Evolutionary conservation across 1,140 invertebrate genomes (phyloP).

Genomic region (Drosophila sp.): DNA sequence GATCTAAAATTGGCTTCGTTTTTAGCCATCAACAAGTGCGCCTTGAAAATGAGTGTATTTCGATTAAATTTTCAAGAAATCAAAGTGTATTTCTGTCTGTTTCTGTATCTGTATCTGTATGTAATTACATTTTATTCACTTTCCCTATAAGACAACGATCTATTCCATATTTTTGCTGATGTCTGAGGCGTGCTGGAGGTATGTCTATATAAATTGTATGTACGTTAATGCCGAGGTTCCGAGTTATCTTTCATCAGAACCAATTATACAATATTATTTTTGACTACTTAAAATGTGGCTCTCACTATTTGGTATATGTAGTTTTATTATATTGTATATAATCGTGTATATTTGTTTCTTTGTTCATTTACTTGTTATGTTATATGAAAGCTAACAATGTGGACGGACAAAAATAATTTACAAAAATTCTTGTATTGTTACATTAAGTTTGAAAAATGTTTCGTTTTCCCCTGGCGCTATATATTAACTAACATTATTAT

Average conservation of each 20-base stretch:
- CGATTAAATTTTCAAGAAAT: background rate
- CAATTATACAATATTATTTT: conserved; percentile 32
- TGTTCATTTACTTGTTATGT: conserved; percentile 58
- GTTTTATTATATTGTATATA: conserved; percentile 33
- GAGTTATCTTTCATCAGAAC: conserved; percentile 5
- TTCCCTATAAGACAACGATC: conserved; percentile 1
- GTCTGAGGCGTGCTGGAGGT: conserved; percentile 64
- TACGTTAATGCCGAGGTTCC: conserved; percentile 33
- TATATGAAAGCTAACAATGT: conserved; percentile 85
- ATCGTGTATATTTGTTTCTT: conserved; percentile 56
- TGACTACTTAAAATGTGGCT: conserved; percentile 47
- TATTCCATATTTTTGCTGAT: conserved; percentile 30
- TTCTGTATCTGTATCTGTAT: conserved; percentile 14
- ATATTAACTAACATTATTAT: conserved; percentile 24
- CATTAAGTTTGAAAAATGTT: conserved; percentile 71
- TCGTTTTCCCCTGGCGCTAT: conserved; percentile 31
- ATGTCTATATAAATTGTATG: conserved; percentile 59
- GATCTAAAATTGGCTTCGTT: conserved; percentile 42
- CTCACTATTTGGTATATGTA: conserved; percentile 27
- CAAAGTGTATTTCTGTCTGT: conserved; percentile 2
- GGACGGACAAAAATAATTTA: conserved; percentile 84
- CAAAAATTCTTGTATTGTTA: conserved; percentile 84
- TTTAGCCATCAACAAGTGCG: conserved; percentile 43
- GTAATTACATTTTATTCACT: background rate
- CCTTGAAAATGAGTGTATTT: conserved; percentile 13